These are phyloP conservation scores for Oscheius sp. DNA, from an alignment of 1,140 invertebrate species.

Conservation along the genomic window DNA sequence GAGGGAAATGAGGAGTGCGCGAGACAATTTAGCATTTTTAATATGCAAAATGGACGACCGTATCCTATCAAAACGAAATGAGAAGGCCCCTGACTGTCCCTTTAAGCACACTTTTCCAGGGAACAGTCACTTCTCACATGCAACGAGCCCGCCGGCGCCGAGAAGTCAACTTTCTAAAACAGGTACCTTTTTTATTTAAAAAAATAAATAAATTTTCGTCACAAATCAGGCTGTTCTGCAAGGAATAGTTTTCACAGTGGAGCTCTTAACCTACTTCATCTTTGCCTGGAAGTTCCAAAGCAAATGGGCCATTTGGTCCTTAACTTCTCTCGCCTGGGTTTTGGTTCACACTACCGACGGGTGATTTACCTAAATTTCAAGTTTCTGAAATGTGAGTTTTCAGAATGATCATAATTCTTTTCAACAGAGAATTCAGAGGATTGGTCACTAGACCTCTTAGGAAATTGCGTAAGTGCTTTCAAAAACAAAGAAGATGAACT, in stretches of 20 bases:
- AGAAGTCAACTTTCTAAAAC: constrained; percentile 10
- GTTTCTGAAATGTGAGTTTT: not conserved
- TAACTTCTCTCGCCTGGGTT: not conserved
- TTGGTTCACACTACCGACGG: not conserved
- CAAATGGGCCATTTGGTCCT: not conserved
- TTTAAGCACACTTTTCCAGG: too few relatives aligned
- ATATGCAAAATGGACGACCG: too few relatives aligned
- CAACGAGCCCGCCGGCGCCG: not conserved
- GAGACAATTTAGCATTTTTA: too few relatives aligned
- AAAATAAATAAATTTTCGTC: not conserved
- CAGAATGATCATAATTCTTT: not conserved
- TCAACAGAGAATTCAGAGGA: not conserved
- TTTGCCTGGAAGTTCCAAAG: not conserved
- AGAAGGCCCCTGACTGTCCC: too few relatives aligned
- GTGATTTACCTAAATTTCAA: not conserved
- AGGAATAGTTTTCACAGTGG: not conserved
- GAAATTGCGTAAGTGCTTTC: too few relatives aligned
- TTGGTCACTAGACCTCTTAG: not conserved
- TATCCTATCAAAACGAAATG: too few relatives aligned
- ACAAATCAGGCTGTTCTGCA: constrained; percentile 1
- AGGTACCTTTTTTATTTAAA: too few relatives aligned
- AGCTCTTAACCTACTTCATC: not conserved
- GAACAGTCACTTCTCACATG: not conserved
- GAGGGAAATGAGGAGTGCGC: too few relatives aligned
- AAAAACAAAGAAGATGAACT: too few relatives aligned